phyloP scores from a whole-genome alignment of 2,797 vertebrate species.

The Petrocephalus schoutedeni region DNA sequence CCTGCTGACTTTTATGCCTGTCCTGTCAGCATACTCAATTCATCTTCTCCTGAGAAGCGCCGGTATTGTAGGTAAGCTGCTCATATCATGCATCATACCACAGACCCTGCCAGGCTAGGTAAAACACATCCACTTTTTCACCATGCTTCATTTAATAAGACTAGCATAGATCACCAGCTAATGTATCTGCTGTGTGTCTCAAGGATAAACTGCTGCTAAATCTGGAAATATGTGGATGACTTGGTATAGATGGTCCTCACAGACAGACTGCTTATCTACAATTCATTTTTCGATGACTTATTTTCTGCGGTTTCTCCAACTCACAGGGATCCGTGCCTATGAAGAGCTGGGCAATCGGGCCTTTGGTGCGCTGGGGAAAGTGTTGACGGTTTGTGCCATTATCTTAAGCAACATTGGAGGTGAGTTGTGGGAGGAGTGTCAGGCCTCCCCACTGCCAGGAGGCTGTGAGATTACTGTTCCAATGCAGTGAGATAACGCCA shows the following conservation, averaged over 20 bases:
- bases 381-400: constrained; percentile 45
- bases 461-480: not conserved
- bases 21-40: constrained; percentile 56
- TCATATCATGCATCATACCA: not conserved
- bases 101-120: not conserved
- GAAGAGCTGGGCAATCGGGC: constrained; percentile 53
- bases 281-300: not conserved
- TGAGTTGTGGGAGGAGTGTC: not conserved
- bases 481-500: no score
- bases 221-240: not conserved
- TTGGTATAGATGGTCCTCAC: not conserved
- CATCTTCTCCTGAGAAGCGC: constrained; percentile 55
- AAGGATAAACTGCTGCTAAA: not conserved
- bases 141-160: no score
- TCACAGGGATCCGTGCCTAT: constrained; percentile 32
- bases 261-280: not conserved
- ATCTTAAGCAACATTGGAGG: constrained; percentile 52
- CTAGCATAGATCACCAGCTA: not conserved
- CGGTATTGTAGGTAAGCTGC: not conserved
- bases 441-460: not conserved
- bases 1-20: constrained; percentile 47
- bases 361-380: constrained; percentile 47
- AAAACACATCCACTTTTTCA: not conserved
- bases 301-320: not conserved
- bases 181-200: not conserved